Base-by-base conservation (phyloP, 2,888 invertebrate genomes). In the Theodoxus fluviatilis region DNA sequence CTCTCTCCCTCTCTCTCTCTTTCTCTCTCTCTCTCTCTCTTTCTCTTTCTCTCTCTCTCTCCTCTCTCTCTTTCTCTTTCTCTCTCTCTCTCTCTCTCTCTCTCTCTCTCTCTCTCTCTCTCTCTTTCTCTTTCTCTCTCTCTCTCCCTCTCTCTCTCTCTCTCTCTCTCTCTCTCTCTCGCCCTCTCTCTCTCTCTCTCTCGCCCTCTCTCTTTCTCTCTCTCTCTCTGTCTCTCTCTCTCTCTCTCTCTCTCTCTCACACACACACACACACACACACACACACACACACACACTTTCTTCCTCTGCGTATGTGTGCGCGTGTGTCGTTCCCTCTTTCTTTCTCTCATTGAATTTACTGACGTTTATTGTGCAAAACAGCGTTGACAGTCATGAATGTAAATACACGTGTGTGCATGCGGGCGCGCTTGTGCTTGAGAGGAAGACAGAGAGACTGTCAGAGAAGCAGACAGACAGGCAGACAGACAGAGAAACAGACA, bases 41-140 rank as follows among this genome's bases (percentile, higher is more conserved):
- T 25, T 55, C 55, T 55, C 55, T 55, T 25, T 55, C 55, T 55
- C 55, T 55, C 55, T 55, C 55, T 55, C 55, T 55, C 55, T 55
- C 55, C 25, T 25, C 25, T 25, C 25, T 25, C 25, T 25, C 25
- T 22, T 55, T 25, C 25, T 22, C 25, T 25, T 55, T 25, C 55
- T 55, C 55, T 55, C 55, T 55, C 55, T n/a, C 55, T n/a, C 55
- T n/a, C 22, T n/a, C 22, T n/a, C 22, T n/a, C 22, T n/a, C 22
- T n/a, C 55, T n/a, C 55, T n/a, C 55, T 55, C 55, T 55, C 55
- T 55, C 55, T 55, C 55, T 55, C 55, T 55, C 55, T n/a, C 55
- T 55, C 55, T 55, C 55, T 55, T 25, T 55, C 55, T 55, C 22
- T 15, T 22, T 15, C 55, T 15, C 55, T 15, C 55, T 15, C 55